phyloP scores from a whole-genome alignment of 2,113 vertebrate species.

The Eurystomus gularis region DNA sequence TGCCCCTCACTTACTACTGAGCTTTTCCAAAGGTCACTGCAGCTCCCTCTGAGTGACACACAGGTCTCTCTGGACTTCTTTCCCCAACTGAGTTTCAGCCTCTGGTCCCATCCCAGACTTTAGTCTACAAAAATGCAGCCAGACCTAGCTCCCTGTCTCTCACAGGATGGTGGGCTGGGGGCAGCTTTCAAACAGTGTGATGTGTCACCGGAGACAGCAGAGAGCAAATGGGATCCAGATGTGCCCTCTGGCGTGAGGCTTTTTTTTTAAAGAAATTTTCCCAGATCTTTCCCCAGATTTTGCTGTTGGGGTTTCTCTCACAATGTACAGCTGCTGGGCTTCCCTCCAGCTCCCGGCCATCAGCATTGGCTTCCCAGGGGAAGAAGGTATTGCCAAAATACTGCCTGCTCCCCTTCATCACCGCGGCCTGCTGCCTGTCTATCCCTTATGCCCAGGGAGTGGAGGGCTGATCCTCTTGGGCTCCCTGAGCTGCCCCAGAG shows the following conservation, averaged over 20 bases:
- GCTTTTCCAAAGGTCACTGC: neutral
- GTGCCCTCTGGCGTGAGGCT: neutral
- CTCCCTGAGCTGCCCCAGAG: neutral
- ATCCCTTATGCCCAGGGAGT: accelerated
- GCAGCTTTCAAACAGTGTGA: neutral
- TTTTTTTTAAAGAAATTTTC: neutral
- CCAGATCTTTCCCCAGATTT: neutral
- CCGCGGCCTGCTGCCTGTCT: neutral
- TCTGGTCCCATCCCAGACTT: neutral
- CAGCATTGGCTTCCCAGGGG: neutral
- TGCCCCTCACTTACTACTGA: neutral
- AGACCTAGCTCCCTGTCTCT: neutral
- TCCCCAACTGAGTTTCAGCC: neutral
- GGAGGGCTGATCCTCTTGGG: neutral
- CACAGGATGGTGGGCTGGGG: accelerated
- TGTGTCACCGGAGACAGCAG: accelerated
- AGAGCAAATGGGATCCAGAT: constrained; percentile 34
- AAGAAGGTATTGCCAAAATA: neutral
- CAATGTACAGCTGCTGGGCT: accelerated
- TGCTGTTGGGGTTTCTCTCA: neutral
- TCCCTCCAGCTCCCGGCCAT: neutral
- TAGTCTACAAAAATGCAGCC: neutral
- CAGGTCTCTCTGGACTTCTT: neutral
- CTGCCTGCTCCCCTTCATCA: neutral
- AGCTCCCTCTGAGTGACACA: neutral